Evolutionary conservation across 2,888 invertebrate genomes (phyloP).

Genomic region (Callosobruchus maculatus): DNA sequence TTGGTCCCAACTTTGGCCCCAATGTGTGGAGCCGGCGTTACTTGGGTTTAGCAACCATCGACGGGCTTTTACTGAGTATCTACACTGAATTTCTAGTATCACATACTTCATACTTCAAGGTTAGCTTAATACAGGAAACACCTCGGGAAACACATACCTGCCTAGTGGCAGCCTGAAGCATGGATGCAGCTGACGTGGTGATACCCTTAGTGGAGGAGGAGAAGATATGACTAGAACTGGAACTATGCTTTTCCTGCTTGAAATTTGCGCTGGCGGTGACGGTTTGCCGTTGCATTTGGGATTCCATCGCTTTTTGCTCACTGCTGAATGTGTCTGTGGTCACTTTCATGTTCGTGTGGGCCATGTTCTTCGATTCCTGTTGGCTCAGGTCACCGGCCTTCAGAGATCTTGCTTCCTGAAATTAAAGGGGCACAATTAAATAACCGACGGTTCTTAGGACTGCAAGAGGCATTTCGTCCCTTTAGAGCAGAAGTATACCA

Average conservation of each 20-base stretch:
- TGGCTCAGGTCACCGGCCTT: conserved; percentile 81
- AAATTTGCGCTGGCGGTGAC: conserved; percentile 76
- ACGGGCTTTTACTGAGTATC: not conserved
- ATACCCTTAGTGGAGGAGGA: conserved; percentile 75
- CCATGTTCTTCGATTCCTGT: conserved; percentile 82
- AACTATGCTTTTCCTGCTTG: conserved; percentile 69
- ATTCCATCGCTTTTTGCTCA: conserved; percentile 66
- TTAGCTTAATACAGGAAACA: too few species aligned
- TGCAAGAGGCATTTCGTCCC: too few species aligned
- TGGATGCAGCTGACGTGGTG: conserved; percentile 56
- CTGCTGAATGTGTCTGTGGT: conserved; percentile 84
- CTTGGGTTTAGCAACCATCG: too few species aligned
- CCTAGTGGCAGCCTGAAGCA: conserved; percentile 33
- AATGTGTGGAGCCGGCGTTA: too few species aligned
- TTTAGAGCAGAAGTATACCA: too few species aligned
- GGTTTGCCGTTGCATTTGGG: conserved; percentile 72
- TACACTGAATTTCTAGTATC: too few species aligned
- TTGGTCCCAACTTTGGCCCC: too few species aligned
- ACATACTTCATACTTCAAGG: too few species aligned
- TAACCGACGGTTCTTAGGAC: not conserved
- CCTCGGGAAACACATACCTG: conserved; percentile 24
- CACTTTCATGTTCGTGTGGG: conserved; percentile 78
- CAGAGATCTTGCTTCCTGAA: conserved; percentile 78
- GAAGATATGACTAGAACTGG: conserved; percentile 72
- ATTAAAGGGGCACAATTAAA: conserved; percentile 23